A percentile compares a stretch with the other conserved stretches of the same genome.
These are phyloP conservation scores for Porites cylindrica DNA, from an alignment of 92 coral and sea anemone genomes.

Conservation along the genomic window DNA sequence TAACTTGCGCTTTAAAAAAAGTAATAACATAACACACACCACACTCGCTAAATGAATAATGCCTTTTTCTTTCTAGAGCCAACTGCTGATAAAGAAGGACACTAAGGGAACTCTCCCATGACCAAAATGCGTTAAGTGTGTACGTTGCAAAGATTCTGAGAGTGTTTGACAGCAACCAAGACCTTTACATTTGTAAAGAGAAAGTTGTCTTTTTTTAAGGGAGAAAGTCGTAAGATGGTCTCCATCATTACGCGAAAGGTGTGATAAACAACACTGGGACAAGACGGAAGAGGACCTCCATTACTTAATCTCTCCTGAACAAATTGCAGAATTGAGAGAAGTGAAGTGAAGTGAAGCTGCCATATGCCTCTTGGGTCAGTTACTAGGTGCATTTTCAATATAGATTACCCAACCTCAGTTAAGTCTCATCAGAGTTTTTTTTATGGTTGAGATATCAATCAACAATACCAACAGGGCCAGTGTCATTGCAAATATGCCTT, in stretches of 20 bases:
- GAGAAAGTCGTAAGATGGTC: conserved; percentile 63
- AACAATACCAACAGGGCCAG: conserved; percentile 71
- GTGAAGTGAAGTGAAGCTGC: conserved; percentile 46
- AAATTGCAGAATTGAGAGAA: conserved; percentile 45
- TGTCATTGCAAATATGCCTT: conserved; percentile 54
- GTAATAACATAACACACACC: no score
- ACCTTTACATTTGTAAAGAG: not conserved
- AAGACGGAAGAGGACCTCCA: conserved; percentile 56
- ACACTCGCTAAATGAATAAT: no score
- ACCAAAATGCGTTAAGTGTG: no score
- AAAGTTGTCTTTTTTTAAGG: conserved; percentile 15
- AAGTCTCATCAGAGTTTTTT: conserved; percentile 60
- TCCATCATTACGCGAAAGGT: conserved; percentile 43
- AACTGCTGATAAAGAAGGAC: no score
- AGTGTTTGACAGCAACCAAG: no score
- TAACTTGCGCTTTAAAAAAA: no score
- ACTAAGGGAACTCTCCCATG: no score
- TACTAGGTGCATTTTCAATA: conserved; percentile 33
- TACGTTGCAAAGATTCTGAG: no score
- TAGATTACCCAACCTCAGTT: conserved; percentile 52
- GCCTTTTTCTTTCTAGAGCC: no score
- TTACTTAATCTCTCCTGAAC: conserved; percentile 39
- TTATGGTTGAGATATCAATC: conserved; percentile 54
- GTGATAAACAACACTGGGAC: conserved; percentile 54
- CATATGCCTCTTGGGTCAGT: conserved; percentile 51